A percentile compares a stretch with the other conserved stretches of the same genome.
phyloP scores from a whole-genome alignment of 2,797 vertebrate genomes.

The Aselliscus stoliczkanus region DNA sequence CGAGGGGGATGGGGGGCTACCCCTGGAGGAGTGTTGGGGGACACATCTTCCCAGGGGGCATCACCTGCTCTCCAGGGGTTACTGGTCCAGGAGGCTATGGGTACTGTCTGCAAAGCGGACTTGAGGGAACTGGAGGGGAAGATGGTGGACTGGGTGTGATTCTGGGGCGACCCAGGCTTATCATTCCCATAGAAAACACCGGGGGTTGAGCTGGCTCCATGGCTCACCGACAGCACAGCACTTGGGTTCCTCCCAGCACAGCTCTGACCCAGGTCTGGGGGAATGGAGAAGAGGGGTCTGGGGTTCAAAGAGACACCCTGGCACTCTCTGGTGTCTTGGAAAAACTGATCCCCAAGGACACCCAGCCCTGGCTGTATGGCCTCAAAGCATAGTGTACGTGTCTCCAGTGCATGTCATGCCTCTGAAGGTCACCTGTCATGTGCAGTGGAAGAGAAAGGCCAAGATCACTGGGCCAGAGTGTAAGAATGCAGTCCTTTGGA shows the following conservation, averaged over 20 bases:
- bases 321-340: background rate
- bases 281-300: background rate
- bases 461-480: background rate
- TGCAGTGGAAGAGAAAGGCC: background rate
- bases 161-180: background rate
- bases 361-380: background rate
- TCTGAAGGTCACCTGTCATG: background rate
- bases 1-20: background rate
- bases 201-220: background rate
- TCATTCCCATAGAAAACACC: background rate
- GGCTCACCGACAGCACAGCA: background rate
- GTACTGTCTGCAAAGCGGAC: conserved; percentile 35
- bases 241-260: background rate
- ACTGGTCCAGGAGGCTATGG: background rate
- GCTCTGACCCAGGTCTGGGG: background rate
- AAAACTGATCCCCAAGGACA: background rate
- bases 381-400: background rate
- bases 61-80: background rate
- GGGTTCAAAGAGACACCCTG: background rate
- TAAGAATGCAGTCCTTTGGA: background rate
- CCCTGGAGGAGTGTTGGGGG: background rate
- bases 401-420: background rate
- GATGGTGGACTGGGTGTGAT: background rate
- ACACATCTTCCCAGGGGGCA: background rate
- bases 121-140: background rate